Percentiles rank a stretch among this genome's conserved stretches.
phyloP scores from a whole-genome alignment of 23 tunicate species.

The Styela clava region DNA sequence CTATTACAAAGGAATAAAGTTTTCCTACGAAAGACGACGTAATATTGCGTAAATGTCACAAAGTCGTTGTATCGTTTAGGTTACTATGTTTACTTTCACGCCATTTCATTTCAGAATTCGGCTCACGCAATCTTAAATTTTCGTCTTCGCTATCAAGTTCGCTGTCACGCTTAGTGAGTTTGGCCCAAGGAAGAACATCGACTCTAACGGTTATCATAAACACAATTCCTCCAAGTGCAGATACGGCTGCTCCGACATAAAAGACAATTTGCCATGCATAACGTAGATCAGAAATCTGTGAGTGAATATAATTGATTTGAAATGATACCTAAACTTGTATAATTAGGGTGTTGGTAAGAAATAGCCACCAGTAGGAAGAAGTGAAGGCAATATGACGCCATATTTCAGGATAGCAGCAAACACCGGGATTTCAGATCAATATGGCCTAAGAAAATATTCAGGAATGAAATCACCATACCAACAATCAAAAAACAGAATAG shows the following conservation, averaged over 20 bases:
- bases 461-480: too few relatives aligned
- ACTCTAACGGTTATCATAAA: slow-evolving; percentile 45
- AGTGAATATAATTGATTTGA: neutral
- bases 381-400: too few relatives aligned
- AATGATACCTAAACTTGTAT: neutral
- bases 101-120: neutral
- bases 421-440: neutral
- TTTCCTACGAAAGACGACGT: too few relatives aligned
- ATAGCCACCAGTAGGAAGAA: too few relatives aligned
- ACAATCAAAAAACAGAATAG: too few relatives aligned
- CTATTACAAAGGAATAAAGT: too few relatives aligned
- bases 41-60: too few relatives aligned
- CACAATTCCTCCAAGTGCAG: slow-evolving; percentile 51
- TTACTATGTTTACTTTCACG: too few relatives aligned
- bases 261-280: slow-evolving; percentile 65
- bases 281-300: slow-evolving; percentile 36
- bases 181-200: slow-evolving; percentile 58
- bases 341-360: too few relatives aligned
- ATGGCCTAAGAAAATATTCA: too few relatives aligned
- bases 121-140: neutral
- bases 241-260: slow-evolving; percentile 53
- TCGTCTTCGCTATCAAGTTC: neutral
- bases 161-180: neutral
- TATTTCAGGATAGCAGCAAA: neutral
- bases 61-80: too few relatives aligned